Evolutionary conservation across 2,888 invertebrate genomes (phyloP).

Genomic region (Parnassius smintheus): DNA sequence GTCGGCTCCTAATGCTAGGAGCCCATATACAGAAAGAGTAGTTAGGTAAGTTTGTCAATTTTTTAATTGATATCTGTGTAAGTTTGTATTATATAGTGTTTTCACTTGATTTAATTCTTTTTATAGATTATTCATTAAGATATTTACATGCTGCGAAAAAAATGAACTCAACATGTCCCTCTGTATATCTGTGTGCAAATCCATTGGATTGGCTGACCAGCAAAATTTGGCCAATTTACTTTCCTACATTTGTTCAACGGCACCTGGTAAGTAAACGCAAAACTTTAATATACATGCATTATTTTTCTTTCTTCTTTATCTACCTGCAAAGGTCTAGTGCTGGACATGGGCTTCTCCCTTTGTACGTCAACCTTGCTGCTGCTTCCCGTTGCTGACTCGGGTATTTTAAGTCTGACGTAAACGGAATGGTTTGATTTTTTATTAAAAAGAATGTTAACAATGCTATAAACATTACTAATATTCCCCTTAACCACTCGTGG

Average conservation of each 20-base stretch:
- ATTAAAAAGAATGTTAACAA: too few relatives aligned
- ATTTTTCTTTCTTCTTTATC: too few relatives aligned
- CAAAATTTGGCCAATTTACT: conserved; percentile 57
- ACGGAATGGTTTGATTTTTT: too few relatives aligned
- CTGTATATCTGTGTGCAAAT: conserved; percentile 69
- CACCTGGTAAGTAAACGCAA: conserved; percentile 48
- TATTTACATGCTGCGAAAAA: conserved; percentile 67
- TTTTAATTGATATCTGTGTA: neutral
- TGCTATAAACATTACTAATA: too few relatives aligned
- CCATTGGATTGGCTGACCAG: conserved; percentile 69
- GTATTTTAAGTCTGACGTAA: too few relatives aligned
- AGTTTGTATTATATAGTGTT: neutral
- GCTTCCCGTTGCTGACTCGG: too few relatives aligned
- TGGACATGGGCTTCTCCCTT: too few relatives aligned
- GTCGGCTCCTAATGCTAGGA: conserved; percentile 88
- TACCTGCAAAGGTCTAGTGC: too few relatives aligned
- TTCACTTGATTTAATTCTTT: conserved; percentile 14
- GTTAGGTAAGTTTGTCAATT: conserved; percentile 76
- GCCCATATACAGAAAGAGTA: conserved; percentile 88
- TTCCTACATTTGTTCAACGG: conserved; percentile 60
- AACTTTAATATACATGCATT: too few relatives aligned
- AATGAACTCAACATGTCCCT: conserved; percentile 57
- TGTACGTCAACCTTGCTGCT: too few relatives aligned
- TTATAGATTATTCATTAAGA: conserved; percentile 68
- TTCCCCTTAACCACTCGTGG: too few relatives aligned